Evolutionary conservation across 2,888 invertebrate species (phyloP), one percentile per base, ranked within the genome.

Genomic region (Polyommatus icarus): DNA sequence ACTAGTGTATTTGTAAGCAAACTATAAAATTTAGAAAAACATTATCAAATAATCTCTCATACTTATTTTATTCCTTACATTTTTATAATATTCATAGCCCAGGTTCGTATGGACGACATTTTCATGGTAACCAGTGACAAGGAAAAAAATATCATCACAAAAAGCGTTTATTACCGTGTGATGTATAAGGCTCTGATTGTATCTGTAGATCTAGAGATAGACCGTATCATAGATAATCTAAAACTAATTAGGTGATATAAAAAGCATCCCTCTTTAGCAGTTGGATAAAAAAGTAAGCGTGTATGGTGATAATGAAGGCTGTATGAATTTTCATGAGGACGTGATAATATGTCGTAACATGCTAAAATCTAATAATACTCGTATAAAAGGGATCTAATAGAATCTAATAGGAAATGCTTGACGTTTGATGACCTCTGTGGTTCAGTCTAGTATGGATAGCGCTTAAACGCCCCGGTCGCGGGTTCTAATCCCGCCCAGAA

Each of bases 91-190:
- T 24, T 29, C 18, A 67, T 32, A 29, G 67, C 18, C 6, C 15
- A 67, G 15, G 12, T 5, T 0, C 12, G 24, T 18, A 6, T 8
- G 75, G 24, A 18, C 18, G 29, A 7, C 29, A 6, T 12, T 54
- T 18, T 12, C 15, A 54, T 50, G 50, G 29, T 54, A 54, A 75
- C 73, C 8, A 20, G 20, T 5, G 20, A 71, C 71, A 46, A 79
- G 71, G n/a, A 76, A 79, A 76, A 77, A 46, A 71, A 40, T 78
- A 71, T 54, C 24, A 57, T 59, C 32, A 59, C 18, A 78, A 71
- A 12, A 18, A 79, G 32, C 15, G 12, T 29, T 29, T 73, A 77
- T 77, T 77, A 73, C 77, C 77, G 73, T 77, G 40, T 77, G 72
- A 61, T 61, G 40, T 46, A 61, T 61, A 75, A 78, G 77, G 77